Evolutionary conservation across 2,113 vertebrate species (phyloP).

Genomic region (Paracanthobrama guichenoti): DNA sequence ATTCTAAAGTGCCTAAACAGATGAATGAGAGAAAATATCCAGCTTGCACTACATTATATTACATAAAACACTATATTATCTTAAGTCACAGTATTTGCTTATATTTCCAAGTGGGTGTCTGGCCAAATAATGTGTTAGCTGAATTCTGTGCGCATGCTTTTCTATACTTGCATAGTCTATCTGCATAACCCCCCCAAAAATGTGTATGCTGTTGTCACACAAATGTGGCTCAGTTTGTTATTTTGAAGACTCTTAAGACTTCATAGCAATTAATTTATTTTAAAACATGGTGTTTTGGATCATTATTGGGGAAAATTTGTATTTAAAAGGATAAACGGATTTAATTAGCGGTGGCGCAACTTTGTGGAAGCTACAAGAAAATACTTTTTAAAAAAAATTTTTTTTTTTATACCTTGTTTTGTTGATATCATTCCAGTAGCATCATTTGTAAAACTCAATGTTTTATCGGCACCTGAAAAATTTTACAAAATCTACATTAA

Average conservation of each 20-base stretch:
- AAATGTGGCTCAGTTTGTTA: neutral
- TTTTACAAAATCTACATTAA: conserved; percentile 36
- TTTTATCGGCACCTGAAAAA: neutral
- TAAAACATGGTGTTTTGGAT: neutral
- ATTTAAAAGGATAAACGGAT: neutral
- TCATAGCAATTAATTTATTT: neutral
- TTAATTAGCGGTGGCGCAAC: neutral
- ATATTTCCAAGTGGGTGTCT: neutral
- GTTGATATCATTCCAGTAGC: neutral
- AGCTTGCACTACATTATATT: conserved; percentile 18
- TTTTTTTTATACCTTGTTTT: neutral
- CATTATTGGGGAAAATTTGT: neutral
- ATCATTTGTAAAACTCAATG: neutral
- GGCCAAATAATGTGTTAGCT: conserved; percentile 15
- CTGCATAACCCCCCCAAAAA: conserved; percentile 1
- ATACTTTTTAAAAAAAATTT: too few species aligned
- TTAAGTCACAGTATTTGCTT: neutral
- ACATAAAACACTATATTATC: neutral
- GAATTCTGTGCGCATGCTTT: neutral
- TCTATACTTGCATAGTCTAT: neutral
- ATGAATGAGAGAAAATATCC: neutral
- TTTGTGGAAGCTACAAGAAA: neutral
- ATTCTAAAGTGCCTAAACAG: conserved; percentile 8
- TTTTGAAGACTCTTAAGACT: neutral
- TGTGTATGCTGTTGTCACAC: neutral